Evolutionary conservation across 2,888 invertebrate species (phyloP).

Genomic region (Noctua fimbriata): DNA sequence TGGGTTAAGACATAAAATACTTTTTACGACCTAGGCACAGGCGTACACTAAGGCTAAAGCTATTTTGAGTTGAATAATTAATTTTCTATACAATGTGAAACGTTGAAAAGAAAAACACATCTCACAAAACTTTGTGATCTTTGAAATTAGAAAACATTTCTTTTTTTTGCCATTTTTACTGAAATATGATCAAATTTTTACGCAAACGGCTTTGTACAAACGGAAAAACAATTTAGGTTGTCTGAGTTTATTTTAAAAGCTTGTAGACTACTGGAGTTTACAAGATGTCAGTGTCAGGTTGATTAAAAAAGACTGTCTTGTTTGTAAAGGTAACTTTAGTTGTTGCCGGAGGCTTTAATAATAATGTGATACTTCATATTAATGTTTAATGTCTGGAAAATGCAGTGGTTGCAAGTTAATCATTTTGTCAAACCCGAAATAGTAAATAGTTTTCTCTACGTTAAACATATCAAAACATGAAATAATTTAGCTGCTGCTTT

Average conservation of each 20-base stretch:
- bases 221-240: neutral
- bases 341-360: constrained; percentile 8
- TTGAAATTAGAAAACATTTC: neutral
- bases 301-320: constrained; percentile 29
- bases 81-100: neutral
- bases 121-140: neutral
- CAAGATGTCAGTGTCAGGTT: constrained; percentile 5
- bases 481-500: neutral
- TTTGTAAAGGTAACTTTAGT: neutral
- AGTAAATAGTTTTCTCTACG: too few relatives aligned
- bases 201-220: neutral
- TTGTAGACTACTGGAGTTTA: neutral
- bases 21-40: neutral
- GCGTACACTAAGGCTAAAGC: neutral
- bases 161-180: neutral
- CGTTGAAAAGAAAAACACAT: neutral
- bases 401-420: neutral
- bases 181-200: neutral
- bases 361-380: constrained; percentile 16
- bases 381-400: constrained; percentile 10
- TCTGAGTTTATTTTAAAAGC: neutral
- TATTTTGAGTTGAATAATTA: neutral
- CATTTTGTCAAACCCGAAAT: neutral
- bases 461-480: too few relatives aligned
- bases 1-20: neutral